Evolutionary conservation across 2,113 vertebrate species (phyloP).

Genomic region (Tupaia tana): DNA sequence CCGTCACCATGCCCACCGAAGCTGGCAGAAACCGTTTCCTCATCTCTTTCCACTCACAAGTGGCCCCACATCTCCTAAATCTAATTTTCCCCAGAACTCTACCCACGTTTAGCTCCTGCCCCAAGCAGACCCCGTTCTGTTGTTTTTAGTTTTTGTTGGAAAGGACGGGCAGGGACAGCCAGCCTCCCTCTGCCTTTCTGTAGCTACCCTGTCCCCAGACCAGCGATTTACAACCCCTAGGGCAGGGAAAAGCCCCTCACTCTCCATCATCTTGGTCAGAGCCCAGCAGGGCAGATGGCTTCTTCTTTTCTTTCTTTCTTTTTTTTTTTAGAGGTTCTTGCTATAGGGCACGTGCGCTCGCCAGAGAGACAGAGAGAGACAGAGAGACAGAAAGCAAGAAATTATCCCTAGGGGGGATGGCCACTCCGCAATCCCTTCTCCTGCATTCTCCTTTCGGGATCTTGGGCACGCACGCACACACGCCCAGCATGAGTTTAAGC

Average conservation of each 20-base stretch:
- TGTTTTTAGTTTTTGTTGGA: neutral
- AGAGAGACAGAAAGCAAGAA: too few relatives aligned
- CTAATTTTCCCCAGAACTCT: neutral
- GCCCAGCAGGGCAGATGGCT: too few relatives aligned
- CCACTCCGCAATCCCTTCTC: too few relatives aligned
- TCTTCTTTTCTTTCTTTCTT: too few relatives aligned
- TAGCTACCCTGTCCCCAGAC: neutral
- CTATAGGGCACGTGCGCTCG: too few relatives aligned
- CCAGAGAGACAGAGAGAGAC: too few relatives aligned
- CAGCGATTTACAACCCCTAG: neutral
- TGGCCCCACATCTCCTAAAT: neutral
- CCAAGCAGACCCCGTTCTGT: neutral
- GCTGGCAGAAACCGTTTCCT: neutral
- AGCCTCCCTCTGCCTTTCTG: neutral
- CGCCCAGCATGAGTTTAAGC: too few relatives aligned
- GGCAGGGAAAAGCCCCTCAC: neutral
- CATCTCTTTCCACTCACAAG: neutral
- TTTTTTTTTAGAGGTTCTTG: too few relatives aligned
- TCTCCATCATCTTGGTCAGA: neutral
- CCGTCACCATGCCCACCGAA: neutral
- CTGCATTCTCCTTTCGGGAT: too few relatives aligned
- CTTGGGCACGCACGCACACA: too few relatives aligned
- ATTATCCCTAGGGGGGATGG: too few relatives aligned
- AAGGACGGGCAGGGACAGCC: fast-evolving
- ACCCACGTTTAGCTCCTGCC: neutral